Percentiles rank a stretch among this genome's conserved stretches.
Conservation (phyloP, 2,888 invertebrate species). For the Euphydryas editha region DNA sequence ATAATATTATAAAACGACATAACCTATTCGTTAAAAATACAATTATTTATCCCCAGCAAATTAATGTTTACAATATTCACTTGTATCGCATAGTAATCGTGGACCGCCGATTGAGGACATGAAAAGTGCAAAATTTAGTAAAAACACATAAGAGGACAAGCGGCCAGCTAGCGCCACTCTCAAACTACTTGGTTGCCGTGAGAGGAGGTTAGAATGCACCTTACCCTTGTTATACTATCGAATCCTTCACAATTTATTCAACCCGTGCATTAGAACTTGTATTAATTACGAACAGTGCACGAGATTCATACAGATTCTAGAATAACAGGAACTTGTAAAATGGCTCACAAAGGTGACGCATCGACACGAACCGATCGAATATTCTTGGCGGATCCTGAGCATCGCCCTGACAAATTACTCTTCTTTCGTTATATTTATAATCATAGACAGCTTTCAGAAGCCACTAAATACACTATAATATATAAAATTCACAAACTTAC, state of each 20-base stretch:
- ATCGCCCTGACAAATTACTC: conserved; percentile 43
- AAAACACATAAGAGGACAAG: conserved; percentile 15
- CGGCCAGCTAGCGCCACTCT: conserved; percentile 37
- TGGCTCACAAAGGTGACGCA: conserved; percentile 83
- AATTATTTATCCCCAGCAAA: neutral
- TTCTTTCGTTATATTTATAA: conserved; percentile 30
- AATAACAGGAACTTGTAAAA: conserved; percentile 71
- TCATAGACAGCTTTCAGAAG: conserved; percentile 45
- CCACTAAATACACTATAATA: conserved; percentile 67
- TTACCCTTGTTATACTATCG: conserved; percentile 37
- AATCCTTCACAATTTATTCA: conserved; percentile 16
- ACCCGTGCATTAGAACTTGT: conserved; percentile 2
- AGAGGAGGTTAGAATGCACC: conserved; percentile 65
- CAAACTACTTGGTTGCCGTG: conserved; percentile 31
- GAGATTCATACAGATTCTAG: conserved; percentile 47
- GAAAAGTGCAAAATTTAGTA: conserved; percentile 4
- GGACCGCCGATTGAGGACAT: neutral
- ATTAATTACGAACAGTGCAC: conserved; percentile 19
- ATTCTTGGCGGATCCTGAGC: conserved; percentile 61
- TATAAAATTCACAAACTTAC: conserved; percentile 78
- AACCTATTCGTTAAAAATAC: neutral
- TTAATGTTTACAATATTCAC: neutral
- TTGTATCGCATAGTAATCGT: neutral
- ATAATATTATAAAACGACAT: neutral
- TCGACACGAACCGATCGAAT: conserved; percentile 81